Conservation (phyloP, 92 coral and sea anemone species). For the Siderastrea siderea region DNA sequence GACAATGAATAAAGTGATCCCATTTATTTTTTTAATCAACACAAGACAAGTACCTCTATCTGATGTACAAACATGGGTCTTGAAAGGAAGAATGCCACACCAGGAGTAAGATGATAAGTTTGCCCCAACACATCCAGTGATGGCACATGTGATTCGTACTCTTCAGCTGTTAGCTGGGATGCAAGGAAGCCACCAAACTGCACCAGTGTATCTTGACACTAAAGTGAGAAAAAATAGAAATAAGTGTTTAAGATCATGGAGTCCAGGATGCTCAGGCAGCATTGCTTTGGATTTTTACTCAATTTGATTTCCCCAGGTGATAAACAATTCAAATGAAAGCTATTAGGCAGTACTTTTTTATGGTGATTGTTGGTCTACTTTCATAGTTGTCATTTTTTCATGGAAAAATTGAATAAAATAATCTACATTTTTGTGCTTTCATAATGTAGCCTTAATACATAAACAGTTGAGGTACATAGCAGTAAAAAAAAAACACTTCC, state of each 20-base stretch:
- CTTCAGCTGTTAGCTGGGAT: slow-evolving; percentile 93
- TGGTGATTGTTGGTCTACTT: too few relatives aligned
- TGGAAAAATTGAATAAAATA: too few relatives aligned
- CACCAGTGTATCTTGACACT: slow-evolving; percentile 98
- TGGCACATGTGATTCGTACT: slow-evolving; percentile 89
- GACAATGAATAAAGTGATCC: not conserved
- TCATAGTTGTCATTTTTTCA: too few relatives aligned
- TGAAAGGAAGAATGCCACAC: slow-evolving; percentile 95
- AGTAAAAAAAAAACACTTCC: too few relatives aligned
- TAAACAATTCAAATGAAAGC: too few relatives aligned
- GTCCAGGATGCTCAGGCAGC: not conserved
- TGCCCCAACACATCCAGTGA: slow-evolving; percentile 88
- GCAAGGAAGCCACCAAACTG: slow-evolving; percentile 99
- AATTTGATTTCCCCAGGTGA: too few relatives aligned
- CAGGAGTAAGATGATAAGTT: slow-evolving; percentile 90
- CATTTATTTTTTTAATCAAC: not conserved
- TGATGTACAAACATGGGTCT: slow-evolving; percentile 97
- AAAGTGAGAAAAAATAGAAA: not conserved
- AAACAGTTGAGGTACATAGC: too few relatives aligned
- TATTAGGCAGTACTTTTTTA: too few relatives aligned
- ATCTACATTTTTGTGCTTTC: too few relatives aligned
- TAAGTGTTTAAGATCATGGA: not conserved
- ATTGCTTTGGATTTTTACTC: too few relatives aligned
- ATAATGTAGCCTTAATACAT: too few relatives aligned
- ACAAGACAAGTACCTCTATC: slow-evolving; percentile 72